phyloP scores from a whole-genome alignment of 1,140 invertebrate species.

The Drosophila gunungcola region DNA sequence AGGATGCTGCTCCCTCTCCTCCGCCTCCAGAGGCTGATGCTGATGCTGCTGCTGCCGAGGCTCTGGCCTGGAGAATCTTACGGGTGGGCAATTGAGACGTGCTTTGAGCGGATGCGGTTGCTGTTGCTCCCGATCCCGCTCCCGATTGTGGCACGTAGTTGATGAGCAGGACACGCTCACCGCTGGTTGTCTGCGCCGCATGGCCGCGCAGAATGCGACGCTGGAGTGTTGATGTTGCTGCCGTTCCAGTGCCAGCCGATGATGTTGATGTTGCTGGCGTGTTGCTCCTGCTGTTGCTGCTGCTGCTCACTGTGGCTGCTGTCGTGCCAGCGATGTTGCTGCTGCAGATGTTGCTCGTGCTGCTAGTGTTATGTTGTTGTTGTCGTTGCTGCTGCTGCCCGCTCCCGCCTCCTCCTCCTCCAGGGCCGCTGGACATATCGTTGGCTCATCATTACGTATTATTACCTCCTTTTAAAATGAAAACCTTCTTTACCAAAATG shows the following conservation, averaged over 20 bases:
- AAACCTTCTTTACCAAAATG: slow-evolving; percentile 85
- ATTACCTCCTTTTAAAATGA: slow-evolving; percentile 85
- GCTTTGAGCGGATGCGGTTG: slow-evolving; percentile 32
- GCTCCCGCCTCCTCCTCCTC: slow-evolving; percentile 70
- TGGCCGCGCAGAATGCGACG: slow-evolving; percentile 76
- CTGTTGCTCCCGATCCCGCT: slow-evolving; percentile 45
- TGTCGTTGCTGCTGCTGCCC: slow-evolving; percentile 56
- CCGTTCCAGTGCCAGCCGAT: slow-evolving; percentile 27
- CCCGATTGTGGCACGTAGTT: slow-evolving; percentile 75
- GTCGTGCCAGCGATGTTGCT: slow-evolving; percentile 43
- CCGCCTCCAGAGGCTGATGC: slow-evolving; percentile 50
- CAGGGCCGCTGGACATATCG: slow-evolving; percentile 84
- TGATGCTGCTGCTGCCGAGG: slow-evolving; percentile 58
- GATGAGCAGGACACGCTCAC: slow-evolving; percentile 81
- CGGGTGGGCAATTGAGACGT: slow-evolving; percentile 74
- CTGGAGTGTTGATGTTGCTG: slow-evolving; percentile 50
- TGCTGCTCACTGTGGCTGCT: slow-evolving; percentile 46
- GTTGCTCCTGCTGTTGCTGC: slow-evolving; percentile 48
- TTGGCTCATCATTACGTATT: slow-evolving; percentile 85
- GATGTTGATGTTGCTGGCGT: slow-evolving; percentile 52
- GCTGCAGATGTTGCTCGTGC: slow-evolving; percentile 34
- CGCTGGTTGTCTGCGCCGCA: slow-evolving; percentile 78
- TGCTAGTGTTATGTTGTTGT: slow-evolving; percentile 37
- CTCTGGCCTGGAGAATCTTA: slow-evolving; percentile 80
- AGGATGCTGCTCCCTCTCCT: slow-evolving; percentile 21